A percentile compares a stretch with the other conserved stretches of the same genome.
phyloP scores from a whole-genome alignment of 1,140 invertebrate genomes.

The Lamellibrachia luymesi region DNA sequence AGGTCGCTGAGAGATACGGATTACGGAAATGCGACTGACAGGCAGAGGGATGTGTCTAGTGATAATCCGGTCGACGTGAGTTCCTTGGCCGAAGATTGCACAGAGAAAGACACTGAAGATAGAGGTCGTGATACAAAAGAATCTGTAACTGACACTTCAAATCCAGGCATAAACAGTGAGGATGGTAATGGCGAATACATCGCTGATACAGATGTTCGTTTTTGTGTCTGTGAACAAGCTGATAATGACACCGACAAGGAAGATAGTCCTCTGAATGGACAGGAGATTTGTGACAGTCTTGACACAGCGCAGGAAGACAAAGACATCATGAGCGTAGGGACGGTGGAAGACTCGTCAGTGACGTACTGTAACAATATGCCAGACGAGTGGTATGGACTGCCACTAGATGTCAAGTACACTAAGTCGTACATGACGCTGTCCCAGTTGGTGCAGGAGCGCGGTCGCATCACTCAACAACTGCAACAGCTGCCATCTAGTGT shows the following conservation, averaged over 20 bases:
- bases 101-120: background rate
- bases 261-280: background rate
- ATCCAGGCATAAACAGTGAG: background rate
- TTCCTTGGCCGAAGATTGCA: background rate
- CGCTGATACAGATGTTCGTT: background rate
- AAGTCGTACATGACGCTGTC: conserved; percentile 46
- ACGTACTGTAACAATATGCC: conserved; percentile 44
- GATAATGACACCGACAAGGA: background rate
- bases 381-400: conserved; percentile 47
- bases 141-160: background rate
- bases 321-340: background rate
- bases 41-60: background rate
- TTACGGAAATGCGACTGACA: background rate
- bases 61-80: background rate
- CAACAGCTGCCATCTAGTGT: conserved; percentile 41
- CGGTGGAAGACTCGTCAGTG: background rate
- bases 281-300: background rate
- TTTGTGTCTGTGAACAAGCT: background rate
- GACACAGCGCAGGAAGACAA: background rate
- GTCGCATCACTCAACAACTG: conserved; percentile 45
- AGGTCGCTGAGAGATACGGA: background rate
- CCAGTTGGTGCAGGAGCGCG: conserved; percentile 46
- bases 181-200: background rate
- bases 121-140: background rate
- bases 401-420: conserved; percentile 47